Evolutionary conservation across 2,113 vertebrate species (phyloP).

Genomic region (Indicator maculatus): DNA sequence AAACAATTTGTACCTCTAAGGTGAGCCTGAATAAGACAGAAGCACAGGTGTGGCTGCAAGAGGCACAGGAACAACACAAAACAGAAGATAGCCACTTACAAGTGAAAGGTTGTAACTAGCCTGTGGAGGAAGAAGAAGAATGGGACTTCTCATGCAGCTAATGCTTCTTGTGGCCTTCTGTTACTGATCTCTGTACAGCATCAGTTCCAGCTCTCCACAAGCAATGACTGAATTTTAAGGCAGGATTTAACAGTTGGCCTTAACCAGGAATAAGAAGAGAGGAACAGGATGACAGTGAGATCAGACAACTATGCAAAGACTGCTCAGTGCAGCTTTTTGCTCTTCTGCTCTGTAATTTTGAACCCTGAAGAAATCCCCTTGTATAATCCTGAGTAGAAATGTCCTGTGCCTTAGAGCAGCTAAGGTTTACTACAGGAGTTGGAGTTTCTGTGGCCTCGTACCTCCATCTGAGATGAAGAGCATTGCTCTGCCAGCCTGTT

Average conservation of each 20-base stretch:
- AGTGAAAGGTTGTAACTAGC: not conserved
- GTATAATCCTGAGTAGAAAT: not conserved
- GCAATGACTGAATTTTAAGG: not conserved
- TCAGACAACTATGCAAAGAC: not conserved
- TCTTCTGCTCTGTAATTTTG: not conserved
- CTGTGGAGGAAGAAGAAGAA: not conserved
- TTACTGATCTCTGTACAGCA: not conserved
- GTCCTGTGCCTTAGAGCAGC: not conserved
- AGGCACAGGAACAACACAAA: not conserved
- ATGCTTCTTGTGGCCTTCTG: not conserved
- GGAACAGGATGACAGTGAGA: not conserved
- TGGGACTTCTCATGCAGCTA: rapidly evolving
- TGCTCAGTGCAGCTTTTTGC: not conserved
- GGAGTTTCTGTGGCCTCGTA: not conserved
- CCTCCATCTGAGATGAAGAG: not conserved
- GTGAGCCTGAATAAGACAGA: not conserved
- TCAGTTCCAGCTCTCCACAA: not conserved
- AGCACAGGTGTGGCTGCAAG: rapidly evolving
- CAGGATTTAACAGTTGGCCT: not conserved
- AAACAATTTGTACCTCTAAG: not conserved
- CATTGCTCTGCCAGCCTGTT: not conserved
- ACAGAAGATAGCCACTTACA: not conserved
- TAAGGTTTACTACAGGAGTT: not conserved
- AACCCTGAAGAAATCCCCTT: not conserved
- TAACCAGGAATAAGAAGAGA: not conserved